phyloP scores from a whole-genome alignment of 2,113 vertebrate genomes.

The Nannospalax galili region DNA sequence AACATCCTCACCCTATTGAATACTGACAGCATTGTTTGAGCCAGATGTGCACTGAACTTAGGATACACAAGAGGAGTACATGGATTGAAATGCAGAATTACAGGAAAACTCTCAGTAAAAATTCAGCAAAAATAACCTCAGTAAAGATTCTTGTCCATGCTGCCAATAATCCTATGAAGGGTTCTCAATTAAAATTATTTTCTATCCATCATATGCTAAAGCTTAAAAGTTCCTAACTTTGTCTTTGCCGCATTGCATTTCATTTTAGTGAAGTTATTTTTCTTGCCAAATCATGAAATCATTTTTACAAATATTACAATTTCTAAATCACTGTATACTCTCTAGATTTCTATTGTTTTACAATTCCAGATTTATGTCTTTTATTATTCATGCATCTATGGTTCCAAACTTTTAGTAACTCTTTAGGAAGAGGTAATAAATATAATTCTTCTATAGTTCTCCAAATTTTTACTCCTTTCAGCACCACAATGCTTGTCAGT shows the following conservation, averaged over 20 bases:
- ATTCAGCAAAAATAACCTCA: background rate
- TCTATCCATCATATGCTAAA: constrained; percentile 25
- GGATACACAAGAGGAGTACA: background rate
- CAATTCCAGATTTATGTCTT: background rate
- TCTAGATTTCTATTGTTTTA: background rate
- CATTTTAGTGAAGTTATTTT: background rate
- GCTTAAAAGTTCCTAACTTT: background rate
- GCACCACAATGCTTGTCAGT: background rate
- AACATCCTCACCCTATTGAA: background rate
- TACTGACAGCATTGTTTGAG: background rate
- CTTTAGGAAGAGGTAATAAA: background rate
- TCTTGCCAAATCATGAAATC: background rate
- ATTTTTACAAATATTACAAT: background rate
- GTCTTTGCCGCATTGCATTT: background rate
- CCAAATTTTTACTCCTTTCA: background rate
- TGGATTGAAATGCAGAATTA: background rate
- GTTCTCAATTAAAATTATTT: constrained; percentile 4
- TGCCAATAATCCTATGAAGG: background rate
- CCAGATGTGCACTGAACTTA: background rate
- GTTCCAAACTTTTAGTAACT: background rate
- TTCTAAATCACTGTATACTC: background rate
- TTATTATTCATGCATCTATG: background rate
- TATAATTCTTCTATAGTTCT: background rate
- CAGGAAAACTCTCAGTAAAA: background rate
- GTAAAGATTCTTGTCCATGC: background rate